Evolutionary conservation across 1,140 invertebrate genomes (phyloP).

Genomic region (Drosophila arawakana): DNA sequence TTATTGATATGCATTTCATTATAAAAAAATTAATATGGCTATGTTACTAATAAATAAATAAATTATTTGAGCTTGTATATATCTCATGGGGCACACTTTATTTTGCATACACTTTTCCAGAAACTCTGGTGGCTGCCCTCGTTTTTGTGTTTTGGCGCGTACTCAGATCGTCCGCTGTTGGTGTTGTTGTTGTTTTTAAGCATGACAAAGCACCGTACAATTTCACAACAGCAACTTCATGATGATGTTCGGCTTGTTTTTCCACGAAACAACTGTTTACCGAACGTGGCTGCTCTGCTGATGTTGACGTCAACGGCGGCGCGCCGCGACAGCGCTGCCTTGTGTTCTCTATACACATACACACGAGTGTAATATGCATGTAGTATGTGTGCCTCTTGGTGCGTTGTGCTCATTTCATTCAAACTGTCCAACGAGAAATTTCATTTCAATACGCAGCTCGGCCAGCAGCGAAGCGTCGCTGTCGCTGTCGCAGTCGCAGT

Average conservation of each 20-base stretch:
- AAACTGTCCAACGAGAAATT: conserved; percentile 69
- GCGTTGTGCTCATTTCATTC: conserved; percentile 76
- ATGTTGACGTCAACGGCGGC: conserved; percentile 41
- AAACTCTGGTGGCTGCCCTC: conserved; percentile 18
- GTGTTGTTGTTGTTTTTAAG: conserved; percentile 70
- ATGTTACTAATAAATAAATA: not conserved
- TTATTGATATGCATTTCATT: not conserved
- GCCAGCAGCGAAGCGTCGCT: conserved; percentile 50
- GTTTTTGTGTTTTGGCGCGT: conserved; percentile 73
- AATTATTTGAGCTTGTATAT: not conserved
- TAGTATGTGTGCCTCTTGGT: conserved; percentile 17
- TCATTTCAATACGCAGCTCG: conserved; percentile 69
- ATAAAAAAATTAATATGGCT: not conserved
- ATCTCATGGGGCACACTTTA: not conserved
- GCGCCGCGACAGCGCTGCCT: conserved; percentile 35
- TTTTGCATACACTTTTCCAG: not conserved
- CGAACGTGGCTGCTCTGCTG: conserved; percentile 51
- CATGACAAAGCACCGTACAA: conserved; percentile 82
- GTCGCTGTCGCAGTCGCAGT: conserved; percentile 46
- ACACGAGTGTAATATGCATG: not conserved
- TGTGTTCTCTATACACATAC: conserved; percentile 19
- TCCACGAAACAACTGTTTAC: conserved; percentile 83
- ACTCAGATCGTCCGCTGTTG: conserved; percentile 59
- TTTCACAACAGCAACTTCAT: conserved; percentile 82
- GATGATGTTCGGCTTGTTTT: conserved; percentile 82